phyloP scores from a whole-genome alignment of 2,113 vertebrate species.

The Lophochroa leadbeateri region DNA sequence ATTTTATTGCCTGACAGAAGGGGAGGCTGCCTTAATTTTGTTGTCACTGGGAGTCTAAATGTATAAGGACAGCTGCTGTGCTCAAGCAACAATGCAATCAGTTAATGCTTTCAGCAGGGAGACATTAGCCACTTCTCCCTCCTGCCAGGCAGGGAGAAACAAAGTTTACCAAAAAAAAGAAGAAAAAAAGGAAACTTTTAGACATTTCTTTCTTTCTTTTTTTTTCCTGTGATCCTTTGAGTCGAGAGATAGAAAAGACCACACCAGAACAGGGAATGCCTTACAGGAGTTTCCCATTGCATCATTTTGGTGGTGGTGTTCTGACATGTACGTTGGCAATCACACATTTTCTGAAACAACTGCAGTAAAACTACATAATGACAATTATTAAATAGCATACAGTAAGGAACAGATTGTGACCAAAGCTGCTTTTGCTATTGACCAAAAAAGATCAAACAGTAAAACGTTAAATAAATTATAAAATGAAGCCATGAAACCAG shows the following conservation, averaged over 20 bases:
- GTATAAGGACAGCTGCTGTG: conserved; percentile 77
- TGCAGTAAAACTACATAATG: neutral
- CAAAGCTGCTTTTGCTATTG: neutral
- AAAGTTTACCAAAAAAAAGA: conserved; percentile 46
- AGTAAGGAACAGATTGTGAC: neutral
- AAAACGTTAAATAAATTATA: neutral
- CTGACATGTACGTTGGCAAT: rapidly evolving
- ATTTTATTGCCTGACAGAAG: conserved; percentile 70
- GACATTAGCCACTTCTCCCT: conserved; percentile 68
- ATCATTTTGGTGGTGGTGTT: neutral
- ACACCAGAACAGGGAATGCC: neutral
- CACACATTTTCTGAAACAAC: neutral
- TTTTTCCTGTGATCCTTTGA: neutral
- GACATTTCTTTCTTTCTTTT: neutral
- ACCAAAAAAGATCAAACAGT: neutral
- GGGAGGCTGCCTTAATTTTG: conserved; percentile 74
- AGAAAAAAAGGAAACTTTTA: neutral
- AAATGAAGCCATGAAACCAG: neutral
- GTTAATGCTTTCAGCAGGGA: conserved; percentile 77
- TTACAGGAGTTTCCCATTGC: neutral
- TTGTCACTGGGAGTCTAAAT: conserved; percentile 77
- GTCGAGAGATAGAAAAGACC: neutral
- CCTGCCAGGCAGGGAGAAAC: conserved; percentile 68
- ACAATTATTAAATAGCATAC: neutral
- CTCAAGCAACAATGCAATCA: conserved; percentile 76